phyloP scores from a whole-genome alignment of 2,113 vertebrate species.

The Phalacrocorax aristotelis region DNA sequence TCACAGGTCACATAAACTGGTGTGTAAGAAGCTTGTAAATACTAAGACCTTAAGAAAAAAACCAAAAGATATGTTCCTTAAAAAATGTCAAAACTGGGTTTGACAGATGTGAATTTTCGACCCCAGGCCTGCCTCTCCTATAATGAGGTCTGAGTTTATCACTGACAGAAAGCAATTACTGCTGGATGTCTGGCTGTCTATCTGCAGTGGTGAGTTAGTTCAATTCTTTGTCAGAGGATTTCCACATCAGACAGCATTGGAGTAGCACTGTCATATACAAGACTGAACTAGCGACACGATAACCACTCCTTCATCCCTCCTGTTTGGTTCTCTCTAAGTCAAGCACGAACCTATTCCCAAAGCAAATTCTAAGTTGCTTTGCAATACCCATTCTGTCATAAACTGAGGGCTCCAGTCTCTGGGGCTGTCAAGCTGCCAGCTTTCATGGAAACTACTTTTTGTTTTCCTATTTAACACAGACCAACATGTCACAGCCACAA shows the following conservation, averaged over 20 bases:
- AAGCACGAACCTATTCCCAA: background rate
- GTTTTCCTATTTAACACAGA: background rate
- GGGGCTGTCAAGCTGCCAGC: background rate
- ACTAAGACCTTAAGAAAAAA: background rate
- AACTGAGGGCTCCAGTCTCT: background rate
- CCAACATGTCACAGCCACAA: background rate
- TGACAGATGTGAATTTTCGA: background rate
- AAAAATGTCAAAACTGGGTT: background rate
- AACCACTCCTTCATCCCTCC: background rate
- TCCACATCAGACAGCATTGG: background rate
- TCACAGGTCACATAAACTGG: background rate
- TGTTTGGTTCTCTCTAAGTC: background rate
- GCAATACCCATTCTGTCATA: background rate
- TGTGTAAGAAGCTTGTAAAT: background rate
- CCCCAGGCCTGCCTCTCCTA: background rate
- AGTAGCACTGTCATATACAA: background rate
- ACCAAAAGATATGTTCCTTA: background rate
- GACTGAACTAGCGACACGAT: background rate
- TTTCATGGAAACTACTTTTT: conserved; percentile 1
- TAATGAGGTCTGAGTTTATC: background rate
- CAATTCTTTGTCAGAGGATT: background rate
- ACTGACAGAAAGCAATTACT: background rate
- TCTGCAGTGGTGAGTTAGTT: background rate
- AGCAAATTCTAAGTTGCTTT: background rate
- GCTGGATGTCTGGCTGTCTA: background rate